Evolutionary conservation across 2,797 vertebrate genomes (phyloP), one percentile per base, ranked within the genome.

Genomic region (Lates japonicus): DNA sequence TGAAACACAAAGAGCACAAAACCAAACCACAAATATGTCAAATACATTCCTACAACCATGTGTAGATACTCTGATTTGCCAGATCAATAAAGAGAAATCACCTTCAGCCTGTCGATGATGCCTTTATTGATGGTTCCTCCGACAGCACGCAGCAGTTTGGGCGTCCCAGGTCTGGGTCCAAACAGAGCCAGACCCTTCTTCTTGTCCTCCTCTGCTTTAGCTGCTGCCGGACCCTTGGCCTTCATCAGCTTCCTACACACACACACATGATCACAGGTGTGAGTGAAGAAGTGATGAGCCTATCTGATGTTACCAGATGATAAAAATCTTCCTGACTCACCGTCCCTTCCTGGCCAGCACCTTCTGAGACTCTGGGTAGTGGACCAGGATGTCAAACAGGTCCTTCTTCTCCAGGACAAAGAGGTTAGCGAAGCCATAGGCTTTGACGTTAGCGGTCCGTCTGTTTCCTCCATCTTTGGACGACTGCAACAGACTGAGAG

Each of bases 381-480:
- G 95, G 80, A 96, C 74, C 60, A 99, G 91, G 85, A 99, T 99
- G 82, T 99, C 96, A 74, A 96, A 96, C 77, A 98, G 94, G 55
- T 96, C 96, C 87, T 97, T 99, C 93, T 98, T 99, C 87, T 98
- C 97, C 87, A 99, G 93, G 75, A 97, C 98, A 55, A 98, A 97
- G 46, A 99, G 97, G 83, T 99, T 98, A 48, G 97, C 97, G 16
- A 99, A 99, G 25, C 98, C 98, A 0, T 97, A 95, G 3, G 98
- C 97, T 49, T 97, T 96, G 58, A 99, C 97, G 0, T 98, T 95
- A 19, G 98, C 97, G 0, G 97, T 99, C 66, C 97, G 95, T 31
- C 97, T 94, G 88, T 98, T 99, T 55, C 97, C 98, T 84, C 97
- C 97, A 17, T 96, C 95, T 74, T 95, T 94, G 20, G 97, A 95